phyloP scores from a whole-genome alignment of 2,113 vertebrate species.

The Maccullochella peelii region DNA sequence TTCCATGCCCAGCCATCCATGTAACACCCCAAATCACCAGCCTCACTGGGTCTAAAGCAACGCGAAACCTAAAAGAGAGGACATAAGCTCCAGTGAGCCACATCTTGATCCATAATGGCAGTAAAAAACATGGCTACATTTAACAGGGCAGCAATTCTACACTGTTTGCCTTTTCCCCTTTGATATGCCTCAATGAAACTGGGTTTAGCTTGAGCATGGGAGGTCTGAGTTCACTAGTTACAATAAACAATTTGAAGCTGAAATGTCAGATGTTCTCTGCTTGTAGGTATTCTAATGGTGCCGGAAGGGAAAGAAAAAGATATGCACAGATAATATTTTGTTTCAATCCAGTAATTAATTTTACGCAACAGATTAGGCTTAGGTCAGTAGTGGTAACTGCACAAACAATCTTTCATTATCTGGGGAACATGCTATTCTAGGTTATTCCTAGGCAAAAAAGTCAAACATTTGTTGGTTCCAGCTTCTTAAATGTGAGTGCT shows the following conservation, averaged over 20 bases:
- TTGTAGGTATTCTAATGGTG: neutral
- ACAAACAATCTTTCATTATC: no score
- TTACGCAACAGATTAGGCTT: no score
- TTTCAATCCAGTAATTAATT: neutral
- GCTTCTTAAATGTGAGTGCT: neutral
- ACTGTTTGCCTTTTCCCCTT: slow-evolving; percentile 9
- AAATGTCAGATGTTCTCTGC: slow-evolving; percentile 18
- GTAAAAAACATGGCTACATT: slow-evolving; percentile 4
- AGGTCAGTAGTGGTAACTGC: no score
- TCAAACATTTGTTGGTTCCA: neutral
- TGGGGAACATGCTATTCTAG: no score
- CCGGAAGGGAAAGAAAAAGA: neutral
- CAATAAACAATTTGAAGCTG: slow-evolving; percentile 14
- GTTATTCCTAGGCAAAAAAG: no score
- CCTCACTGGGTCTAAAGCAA: slow-evolving; percentile 35
- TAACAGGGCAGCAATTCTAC: neutral
- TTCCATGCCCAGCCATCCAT: slow-evolving; percentile 47
- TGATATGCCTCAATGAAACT: slow-evolving; percentile 12
- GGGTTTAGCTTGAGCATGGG: slow-evolving; percentile 6
- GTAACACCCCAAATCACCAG: slow-evolving; percentile 33
- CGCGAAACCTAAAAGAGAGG: slow-evolving; percentile 27
- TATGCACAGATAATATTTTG: neutral
- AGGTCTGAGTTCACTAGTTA: slow-evolving; percentile 28
- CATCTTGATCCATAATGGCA: slow-evolving; percentile 30
- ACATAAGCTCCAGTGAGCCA: slow-evolving; percentile 41